A percentile compares a stretch with the other conserved stretches of the same genome.
Evolutionary conservation across 2,797 vertebrate genomes (phyloP).

Genomic region (Tamandua tetradactyla): DNA sequence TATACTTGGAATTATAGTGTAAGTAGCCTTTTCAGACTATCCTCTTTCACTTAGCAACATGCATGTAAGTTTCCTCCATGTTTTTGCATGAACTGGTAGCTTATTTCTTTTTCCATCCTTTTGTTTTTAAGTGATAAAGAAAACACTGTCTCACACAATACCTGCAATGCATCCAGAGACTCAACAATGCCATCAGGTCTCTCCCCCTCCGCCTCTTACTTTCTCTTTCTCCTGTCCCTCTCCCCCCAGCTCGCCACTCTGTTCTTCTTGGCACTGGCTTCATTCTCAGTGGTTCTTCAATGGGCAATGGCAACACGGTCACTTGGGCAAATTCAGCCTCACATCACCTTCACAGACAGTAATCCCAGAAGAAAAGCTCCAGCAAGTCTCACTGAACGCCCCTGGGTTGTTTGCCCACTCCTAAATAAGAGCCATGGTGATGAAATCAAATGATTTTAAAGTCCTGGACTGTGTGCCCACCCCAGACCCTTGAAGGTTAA

Average conservation of each 20-base stretch:
- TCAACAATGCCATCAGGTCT: background rate
- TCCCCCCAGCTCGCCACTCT: background rate
- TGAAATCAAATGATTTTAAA: background rate
- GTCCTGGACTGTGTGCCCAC: background rate
- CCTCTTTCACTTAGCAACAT: too few relatives aligned
- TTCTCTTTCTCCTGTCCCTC: too few relatives aligned
- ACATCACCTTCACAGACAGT: background rate
- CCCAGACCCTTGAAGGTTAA: background rate
- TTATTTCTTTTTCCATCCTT: background rate
- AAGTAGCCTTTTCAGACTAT: too few relatives aligned
- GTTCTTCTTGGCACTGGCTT: background rate
- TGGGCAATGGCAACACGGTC: background rate
- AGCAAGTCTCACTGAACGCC: background rate
- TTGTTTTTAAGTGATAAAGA: conserved; percentile 30
- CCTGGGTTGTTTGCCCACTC: background rate
- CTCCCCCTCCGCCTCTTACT: too few relatives aligned
- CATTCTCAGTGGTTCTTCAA: background rate
- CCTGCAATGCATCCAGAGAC: background rate
- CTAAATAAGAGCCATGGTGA: background rate
- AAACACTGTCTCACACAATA: background rate
- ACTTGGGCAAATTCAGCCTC: background rate
- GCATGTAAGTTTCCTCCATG: too few relatives aligned
- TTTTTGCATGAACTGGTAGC: too few relatives aligned
- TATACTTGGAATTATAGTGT: too few relatives aligned
- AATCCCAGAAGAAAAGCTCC: background rate